These are phyloP conservation scores for Nebria salina DNA, from an alignment of 2,888 invertebrate species.

Conservation along the genomic window DNA sequence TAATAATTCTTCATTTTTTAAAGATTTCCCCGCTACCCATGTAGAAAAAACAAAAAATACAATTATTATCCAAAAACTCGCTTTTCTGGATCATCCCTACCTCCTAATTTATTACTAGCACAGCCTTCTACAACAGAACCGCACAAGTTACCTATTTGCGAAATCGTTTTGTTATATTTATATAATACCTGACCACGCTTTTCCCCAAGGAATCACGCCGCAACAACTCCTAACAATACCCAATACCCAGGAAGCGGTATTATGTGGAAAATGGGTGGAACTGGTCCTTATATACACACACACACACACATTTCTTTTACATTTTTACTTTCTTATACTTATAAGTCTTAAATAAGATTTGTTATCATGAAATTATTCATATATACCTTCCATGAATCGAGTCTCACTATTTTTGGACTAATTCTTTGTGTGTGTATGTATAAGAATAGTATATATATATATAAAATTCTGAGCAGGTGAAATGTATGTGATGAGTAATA, in stretches of 20 bases:
- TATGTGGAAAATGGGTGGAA: neutral
- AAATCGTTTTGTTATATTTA: neutral
- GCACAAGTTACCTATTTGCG: neutral
- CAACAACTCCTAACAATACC: neutral
- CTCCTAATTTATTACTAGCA: neutral
- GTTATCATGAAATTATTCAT: too few species aligned
- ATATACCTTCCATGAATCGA: too few species aligned
- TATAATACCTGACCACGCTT: neutral
- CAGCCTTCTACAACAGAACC: neutral
- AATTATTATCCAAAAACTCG: too few species aligned
- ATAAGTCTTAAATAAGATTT: too few species aligned
- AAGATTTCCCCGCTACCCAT: too few species aligned
- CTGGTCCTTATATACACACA: neutral
- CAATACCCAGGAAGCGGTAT: neutral
- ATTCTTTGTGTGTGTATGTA: too few species aligned
- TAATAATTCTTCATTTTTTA: too few species aligned
- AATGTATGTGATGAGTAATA: neutral
- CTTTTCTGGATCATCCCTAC: too few species aligned
- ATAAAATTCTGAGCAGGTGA: neutral
- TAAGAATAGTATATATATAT: too few species aligned
- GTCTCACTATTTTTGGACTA: too few species aligned
- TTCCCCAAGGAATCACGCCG: neutral
- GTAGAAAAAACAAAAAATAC: too few species aligned
- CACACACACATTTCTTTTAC: neutral
- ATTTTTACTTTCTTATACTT: too few species aligned